Evolutionary conservation across 2,888 invertebrate species (phyloP).

Genomic region (Xestoiulus laeticollis): DNA sequence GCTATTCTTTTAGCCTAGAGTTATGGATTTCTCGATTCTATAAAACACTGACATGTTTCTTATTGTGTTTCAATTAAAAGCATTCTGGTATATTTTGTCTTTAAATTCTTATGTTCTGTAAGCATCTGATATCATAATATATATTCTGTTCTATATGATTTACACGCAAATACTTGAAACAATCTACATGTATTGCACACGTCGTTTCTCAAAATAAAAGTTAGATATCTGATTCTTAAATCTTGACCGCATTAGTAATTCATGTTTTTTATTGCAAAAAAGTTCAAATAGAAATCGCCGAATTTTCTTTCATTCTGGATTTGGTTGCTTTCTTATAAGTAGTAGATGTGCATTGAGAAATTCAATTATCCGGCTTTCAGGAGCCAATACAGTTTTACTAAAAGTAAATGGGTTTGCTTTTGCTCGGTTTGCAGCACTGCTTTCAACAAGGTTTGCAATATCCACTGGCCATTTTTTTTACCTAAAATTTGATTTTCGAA

Average conservation of each 20-base stretch:
- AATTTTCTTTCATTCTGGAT: not conserved
- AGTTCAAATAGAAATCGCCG: not conserved
- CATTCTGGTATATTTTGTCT: too few relatives aligned
- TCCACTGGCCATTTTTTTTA: not conserved
- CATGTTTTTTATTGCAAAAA: not conserved
- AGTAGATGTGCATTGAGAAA: not conserved
- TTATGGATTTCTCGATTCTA: not conserved
- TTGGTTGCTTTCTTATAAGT: not conserved
- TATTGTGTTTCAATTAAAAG: too few relatives aligned
- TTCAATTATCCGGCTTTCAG: conserved; percentile 3
- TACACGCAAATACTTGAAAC: too few relatives aligned
- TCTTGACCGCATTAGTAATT: not conserved
- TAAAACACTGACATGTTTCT: too few relatives aligned
- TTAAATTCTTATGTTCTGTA: too few relatives aligned
- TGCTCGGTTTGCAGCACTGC: not conserved
- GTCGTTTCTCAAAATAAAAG: not conserved
- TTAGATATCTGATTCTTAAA: not conserved
- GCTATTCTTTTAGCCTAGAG: not conserved
- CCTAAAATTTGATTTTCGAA: not conserved
- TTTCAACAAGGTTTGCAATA: not conserved
- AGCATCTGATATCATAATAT: too few relatives aligned
- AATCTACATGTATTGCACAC: too few relatives aligned
- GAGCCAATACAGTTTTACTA: not conserved
- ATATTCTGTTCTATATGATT: too few relatives aligned
- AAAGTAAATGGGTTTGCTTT: conserved; percentile 8